Percentiles rank a stretch among this genome's conserved stretches.
phyloP scores from a whole-genome alignment of 2,888 invertebrate genomes.

The Nymphalis urticae region DNA sequence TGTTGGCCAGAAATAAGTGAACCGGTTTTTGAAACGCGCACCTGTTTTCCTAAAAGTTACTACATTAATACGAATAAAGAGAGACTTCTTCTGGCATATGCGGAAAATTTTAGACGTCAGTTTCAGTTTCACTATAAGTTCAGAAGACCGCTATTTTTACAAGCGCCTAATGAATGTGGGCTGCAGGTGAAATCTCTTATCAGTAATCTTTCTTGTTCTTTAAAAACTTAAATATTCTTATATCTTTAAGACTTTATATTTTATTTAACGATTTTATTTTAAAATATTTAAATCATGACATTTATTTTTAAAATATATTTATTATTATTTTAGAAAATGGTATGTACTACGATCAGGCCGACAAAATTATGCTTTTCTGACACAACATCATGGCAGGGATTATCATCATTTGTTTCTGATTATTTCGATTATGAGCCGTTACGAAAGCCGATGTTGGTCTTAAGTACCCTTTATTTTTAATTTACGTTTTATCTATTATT shows the following conservation, averaged over 20 bases:
- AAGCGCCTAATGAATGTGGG: constrained; percentile 88
- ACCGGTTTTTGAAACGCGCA: constrained; percentile 80
- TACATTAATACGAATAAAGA: constrained; percentile 86
- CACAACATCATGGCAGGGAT: constrained; percentile 86
- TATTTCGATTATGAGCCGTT: constrained; percentile 88
- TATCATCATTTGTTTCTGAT: constrained; percentile 88
- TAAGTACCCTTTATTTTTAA: constrained; percentile 74
- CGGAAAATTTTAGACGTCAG: constrained; percentile 90
- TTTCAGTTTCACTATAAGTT: constrained; percentile 81
- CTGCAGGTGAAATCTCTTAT: constrained; percentile 78
- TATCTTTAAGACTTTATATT: not conserved
- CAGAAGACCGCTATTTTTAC: constrained; percentile 85
- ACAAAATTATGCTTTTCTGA: constrained; percentile 87
- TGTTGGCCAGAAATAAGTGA: constrained; percentile 83
- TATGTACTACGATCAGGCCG: constrained; percentile 90
- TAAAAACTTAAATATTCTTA: not conserved
- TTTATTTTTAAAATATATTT: constrained; percentile 19
- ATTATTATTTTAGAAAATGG: constrained; percentile 87
- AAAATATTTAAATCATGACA: too few species aligned
- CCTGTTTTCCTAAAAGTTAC: constrained; percentile 84
- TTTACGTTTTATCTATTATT: constrained; percentile 2
- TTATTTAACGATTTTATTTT: not conserved
- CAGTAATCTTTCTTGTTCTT: not conserved
- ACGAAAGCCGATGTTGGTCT: constrained; percentile 83
- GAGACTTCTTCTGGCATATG: constrained; percentile 85